These are phyloP conservation scores for Synodontis membranacea DNA, from an alignment of 2,113 vertebrate species.

Conservation along the genomic window DNA sequence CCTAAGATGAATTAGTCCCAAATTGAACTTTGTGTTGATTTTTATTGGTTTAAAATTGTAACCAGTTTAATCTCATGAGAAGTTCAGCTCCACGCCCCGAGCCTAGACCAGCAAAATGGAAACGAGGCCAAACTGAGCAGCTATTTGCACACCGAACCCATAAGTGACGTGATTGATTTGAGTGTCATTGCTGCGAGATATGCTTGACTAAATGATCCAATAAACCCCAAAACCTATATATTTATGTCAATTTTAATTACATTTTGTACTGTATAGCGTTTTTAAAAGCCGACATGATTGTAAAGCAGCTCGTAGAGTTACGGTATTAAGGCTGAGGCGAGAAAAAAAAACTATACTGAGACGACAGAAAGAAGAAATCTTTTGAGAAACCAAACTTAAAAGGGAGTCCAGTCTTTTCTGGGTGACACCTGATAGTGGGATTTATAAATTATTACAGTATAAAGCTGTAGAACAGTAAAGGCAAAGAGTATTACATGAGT, in stretches of 20 bases:
- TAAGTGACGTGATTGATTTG: neutral
- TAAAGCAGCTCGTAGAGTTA: neutral
- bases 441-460: neutral
- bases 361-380: neutral
- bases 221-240: neutral
- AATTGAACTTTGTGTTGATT: neutral
- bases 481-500: neutral
- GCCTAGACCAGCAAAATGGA: neutral
- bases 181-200: neutral
- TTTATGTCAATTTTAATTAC: neutral
- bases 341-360: neutral
- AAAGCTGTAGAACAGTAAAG: neutral
- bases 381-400: neutral
- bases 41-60: neutral
- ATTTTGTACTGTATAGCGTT: neutral
- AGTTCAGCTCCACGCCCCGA: neutral
- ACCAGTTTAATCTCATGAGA: neutral
- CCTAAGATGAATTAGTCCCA: neutral
- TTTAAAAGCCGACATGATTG: neutral
- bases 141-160: neutral
- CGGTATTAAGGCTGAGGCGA: neutral
- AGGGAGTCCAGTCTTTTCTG: neutral
- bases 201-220: neutral
- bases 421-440: neutral
- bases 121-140: neutral